phyloP scores from a whole-genome alignment of 2,113 vertebrate species.

The Thamnophis sirtalis region DNA sequence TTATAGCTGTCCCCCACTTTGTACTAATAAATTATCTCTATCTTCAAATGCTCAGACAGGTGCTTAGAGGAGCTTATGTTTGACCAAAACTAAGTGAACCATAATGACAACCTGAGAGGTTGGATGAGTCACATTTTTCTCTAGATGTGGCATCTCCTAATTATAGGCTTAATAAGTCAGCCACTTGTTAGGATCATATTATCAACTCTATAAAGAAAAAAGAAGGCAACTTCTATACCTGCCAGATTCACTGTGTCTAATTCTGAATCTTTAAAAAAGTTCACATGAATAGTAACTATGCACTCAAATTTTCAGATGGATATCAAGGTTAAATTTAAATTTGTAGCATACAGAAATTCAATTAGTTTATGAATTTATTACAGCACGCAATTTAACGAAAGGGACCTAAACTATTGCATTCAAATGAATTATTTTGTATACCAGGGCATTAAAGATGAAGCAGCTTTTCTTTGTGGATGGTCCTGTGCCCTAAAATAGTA shows the following conservation, averaged over 20 bases:
- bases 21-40: not conserved
- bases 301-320: not conserved
- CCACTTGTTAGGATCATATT: not conserved
- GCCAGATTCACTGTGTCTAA: not conserved
- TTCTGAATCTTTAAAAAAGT: not conserved
- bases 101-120: not conserved
- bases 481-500: not conserved
- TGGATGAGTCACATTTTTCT: not conserved
- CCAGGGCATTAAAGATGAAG: not conserved
- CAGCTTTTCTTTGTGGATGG: not conserved
- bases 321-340: not conserved
- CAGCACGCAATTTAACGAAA: not conserved
- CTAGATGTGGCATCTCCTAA: not conserved
- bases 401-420: not conserved
- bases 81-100: not conserved
- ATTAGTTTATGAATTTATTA: not conserved
- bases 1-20: not conserved
- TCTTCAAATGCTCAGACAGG: not conserved
- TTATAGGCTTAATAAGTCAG: not conserved
- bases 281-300: not conserved
- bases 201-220: not conserved
- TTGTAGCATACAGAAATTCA: not conserved
- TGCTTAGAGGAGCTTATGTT: not conserved
- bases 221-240: not conserved
- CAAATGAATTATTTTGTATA: not conserved